Percentiles rank a stretch among this genome's conserved stretches.
Conservation (phyloP, 2,888 invertebrate species). For the Calameuta filiformis region DNA sequence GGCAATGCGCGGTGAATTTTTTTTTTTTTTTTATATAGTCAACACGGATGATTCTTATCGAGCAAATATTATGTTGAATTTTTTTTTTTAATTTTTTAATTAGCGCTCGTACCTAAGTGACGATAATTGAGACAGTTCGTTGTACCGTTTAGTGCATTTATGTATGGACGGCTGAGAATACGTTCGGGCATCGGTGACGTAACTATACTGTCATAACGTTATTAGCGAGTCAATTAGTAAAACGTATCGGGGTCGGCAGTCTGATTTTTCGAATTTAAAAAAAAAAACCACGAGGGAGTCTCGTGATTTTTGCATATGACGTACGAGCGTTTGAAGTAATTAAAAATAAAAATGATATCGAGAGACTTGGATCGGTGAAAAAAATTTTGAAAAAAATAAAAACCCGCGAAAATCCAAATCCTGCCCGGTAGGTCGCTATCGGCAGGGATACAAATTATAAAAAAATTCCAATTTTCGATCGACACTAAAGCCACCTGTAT, state of each 20-base stretch:
- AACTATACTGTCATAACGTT: slow-evolving; percentile 33
- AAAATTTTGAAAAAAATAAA: no score
- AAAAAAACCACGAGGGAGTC: neutral
- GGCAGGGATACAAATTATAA: no score
- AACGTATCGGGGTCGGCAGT: slow-evolving; percentile 44
- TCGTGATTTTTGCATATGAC: neutral
- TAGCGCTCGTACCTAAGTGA: neutral
- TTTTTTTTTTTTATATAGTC: neutral
- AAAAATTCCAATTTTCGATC: no score
- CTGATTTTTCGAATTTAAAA: neutral
- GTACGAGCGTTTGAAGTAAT: neutral
- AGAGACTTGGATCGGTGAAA: no score
- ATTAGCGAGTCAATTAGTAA: slow-evolving; percentile 50
- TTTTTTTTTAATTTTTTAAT: neutral
- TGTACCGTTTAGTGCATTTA: neutral
- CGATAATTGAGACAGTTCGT: neutral
- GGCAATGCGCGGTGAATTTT: neutral
- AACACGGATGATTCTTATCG: neutral
- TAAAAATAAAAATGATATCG: neutral
- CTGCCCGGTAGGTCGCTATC: no score
- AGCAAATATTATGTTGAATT: neutral
- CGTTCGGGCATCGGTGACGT: slow-evolving; percentile 16
- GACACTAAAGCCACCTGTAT: no score
- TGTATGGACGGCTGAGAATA: neutral
- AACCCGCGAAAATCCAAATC: no score